A percentile compares a stretch with the other conserved stretches of the same genome.
Conservation (phyloP, 2,113 vertebrate genomes). For the Prochilodus magdalenae region DNA sequence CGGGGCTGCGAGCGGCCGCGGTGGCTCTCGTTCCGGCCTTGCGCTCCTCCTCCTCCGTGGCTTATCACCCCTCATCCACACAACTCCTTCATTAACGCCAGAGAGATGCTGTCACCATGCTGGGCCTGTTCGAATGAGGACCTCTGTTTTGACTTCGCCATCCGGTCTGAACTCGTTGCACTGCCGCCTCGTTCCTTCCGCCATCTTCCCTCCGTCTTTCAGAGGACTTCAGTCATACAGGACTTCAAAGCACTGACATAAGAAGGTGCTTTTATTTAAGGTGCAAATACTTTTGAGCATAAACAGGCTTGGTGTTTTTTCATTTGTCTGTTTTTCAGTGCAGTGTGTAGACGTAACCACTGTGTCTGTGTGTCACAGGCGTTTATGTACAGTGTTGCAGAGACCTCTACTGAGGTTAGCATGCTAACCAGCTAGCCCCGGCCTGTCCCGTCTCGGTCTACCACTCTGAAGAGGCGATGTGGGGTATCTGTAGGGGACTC, state of each 20-base stretch:
- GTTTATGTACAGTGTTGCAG: too few species aligned
- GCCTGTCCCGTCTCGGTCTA: too few species aligned
- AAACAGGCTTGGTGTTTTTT: too few species aligned
- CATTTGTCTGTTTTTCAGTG: too few species aligned
- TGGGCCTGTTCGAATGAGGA: background rate
- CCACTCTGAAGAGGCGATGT: too few species aligned
- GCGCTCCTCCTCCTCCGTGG: background rate
- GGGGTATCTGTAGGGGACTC: too few species aligned
- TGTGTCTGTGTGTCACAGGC: too few species aligned
- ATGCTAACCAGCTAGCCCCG: too few species aligned
- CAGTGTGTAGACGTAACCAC: too few species aligned
- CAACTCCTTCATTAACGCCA: conserved; percentile 11
- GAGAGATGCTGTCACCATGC: background rate
- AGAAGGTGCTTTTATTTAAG: too few species aligned
- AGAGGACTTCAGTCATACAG: background rate
- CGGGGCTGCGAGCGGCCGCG: background rate
- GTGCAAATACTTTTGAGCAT: too few species aligned
- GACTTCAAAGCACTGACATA: background rate
- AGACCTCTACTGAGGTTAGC: too few species aligned
- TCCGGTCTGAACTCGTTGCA: background rate
- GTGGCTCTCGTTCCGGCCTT: background rate
- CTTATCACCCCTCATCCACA: conserved; percentile 40
- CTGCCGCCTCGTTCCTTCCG: background rate
- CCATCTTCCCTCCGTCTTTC: background rate
- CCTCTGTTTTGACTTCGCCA: background rate